Evolutionary conservation across 1,140 invertebrate genomes (phyloP).

Genomic region (Sinonovacula constricta): DNA sequence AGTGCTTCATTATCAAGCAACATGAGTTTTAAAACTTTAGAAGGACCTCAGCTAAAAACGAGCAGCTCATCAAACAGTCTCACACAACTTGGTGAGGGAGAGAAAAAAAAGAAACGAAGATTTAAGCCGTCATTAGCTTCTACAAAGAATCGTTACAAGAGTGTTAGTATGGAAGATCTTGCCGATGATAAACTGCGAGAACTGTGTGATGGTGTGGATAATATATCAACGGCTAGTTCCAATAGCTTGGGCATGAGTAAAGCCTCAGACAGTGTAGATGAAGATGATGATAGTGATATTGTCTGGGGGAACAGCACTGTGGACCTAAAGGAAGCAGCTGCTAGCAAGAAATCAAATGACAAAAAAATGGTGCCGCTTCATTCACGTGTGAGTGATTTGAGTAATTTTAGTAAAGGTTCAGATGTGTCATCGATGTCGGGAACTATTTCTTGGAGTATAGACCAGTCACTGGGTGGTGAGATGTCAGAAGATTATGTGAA

Average conservation of each 20-base stretch:
- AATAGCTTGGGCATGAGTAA: background rate
- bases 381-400: background rate
- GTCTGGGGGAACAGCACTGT: conserved; percentile 35
- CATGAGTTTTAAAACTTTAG: background rate
- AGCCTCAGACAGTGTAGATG: background rate
- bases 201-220: conserved; percentile 32
- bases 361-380: background rate
- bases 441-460: conserved; percentile 17
- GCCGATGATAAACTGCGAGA: conserved; percentile 51
- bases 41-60: conserved; percentile 29
- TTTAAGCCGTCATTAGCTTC: background rate
- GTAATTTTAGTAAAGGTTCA: background rate
- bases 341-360: background rate
- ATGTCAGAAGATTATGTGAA: conserved; percentile 46
- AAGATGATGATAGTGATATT: conserved; percentile 41
- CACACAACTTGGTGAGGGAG: too few species aligned
- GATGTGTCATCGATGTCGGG: conserved; percentile 6
- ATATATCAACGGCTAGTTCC: conserved; percentile 23
- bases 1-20: background rate
- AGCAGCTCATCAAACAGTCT: conserved; percentile 21
- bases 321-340: conserved; percentile 8
- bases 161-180: conserved; percentile 61
- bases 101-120: conserved; percentile 13
- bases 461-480: conserved; percentile 33
- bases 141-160: conserved; percentile 4